phyloP scores from a whole-genome alignment of 2,113 vertebrate genomes.

The Calcarius ornatus region DNA sequence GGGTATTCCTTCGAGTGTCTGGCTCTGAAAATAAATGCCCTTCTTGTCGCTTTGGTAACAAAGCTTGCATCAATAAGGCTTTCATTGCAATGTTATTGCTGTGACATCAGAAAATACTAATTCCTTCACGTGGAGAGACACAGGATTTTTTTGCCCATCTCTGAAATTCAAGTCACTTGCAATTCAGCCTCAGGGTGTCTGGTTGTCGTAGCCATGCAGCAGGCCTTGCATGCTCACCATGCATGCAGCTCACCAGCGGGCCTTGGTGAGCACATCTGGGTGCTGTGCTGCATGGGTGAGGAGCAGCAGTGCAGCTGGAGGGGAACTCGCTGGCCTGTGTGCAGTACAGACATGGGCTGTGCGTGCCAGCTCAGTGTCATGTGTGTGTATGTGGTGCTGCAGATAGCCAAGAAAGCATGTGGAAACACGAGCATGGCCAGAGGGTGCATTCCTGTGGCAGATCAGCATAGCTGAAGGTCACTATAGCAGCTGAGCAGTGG shows the following conservation, averaged over 20 bases:
- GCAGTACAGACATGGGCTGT: fast-evolving
- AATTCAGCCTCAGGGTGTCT: background rate
- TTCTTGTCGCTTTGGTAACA: background rate
- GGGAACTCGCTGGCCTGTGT: fast-evolving
- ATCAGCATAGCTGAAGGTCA: slow-evolving; percentile 1
- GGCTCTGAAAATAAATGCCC: background rate
- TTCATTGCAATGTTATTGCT: background rate
- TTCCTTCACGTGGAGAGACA: background rate
- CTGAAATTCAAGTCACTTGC: slow-evolving; percentile 11
- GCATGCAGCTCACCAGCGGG: no score
- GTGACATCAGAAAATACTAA: background rate
- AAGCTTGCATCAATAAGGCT: background rate
- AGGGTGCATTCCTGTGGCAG: background rate
- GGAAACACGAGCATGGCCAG: background rate
- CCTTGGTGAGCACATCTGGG: background rate
- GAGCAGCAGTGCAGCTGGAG: background rate
- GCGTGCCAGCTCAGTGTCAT: fast-evolving
- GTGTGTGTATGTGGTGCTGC: fast-evolving
- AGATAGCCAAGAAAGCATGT: background rate
- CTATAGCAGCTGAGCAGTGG: slow-evolving; percentile 22
- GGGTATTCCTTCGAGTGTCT: background rate
- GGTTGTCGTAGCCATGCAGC: background rate
- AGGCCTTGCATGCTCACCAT: background rate
- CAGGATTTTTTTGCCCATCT: background rate
- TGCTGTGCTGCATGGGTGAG: background rate